Conservation (phyloP, 2,797 vertebrate genomes). For the Zalophus californianus region DNA sequence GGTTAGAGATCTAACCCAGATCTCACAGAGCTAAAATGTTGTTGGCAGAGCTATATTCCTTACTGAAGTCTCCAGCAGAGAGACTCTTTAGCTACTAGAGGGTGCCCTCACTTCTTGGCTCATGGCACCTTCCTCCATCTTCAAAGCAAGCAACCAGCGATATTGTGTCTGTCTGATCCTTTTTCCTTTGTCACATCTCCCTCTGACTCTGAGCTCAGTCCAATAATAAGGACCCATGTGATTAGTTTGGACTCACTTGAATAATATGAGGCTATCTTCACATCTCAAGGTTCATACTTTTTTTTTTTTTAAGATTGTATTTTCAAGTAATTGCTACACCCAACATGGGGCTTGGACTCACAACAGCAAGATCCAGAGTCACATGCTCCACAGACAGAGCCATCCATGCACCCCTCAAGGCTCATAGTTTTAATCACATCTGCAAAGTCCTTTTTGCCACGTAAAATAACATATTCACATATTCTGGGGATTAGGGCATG, state of each 20-base stretch:
- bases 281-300: not conserved
- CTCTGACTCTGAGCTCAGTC: not conserved
- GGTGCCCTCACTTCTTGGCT: not conserved
- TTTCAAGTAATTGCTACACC: not conserved
- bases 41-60: not conserved
- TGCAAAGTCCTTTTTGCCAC: not conserved
- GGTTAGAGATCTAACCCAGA: not conserved
- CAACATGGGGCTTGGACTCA: not conserved
- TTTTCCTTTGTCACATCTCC: not conserved
- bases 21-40: not conserved
- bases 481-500: not conserved
- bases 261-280: not conserved
- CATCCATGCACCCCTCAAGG: not conserved
- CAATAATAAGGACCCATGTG: not conserved
- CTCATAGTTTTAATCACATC: not conserved
- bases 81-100: not conserved
- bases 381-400: not conserved
- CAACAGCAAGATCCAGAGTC: not conserved
- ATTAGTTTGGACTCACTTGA: not conserved
- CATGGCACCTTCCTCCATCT: not conserved
- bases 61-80: not conserved
- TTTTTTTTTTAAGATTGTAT: not conserved
- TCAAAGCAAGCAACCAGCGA: not conserved
- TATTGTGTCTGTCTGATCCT: too few relatives aligned
- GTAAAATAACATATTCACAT: not conserved